Evolutionary conservation across 2,888 invertebrate species (phyloP).

Genomic region (Leuctra nigra): DNA sequence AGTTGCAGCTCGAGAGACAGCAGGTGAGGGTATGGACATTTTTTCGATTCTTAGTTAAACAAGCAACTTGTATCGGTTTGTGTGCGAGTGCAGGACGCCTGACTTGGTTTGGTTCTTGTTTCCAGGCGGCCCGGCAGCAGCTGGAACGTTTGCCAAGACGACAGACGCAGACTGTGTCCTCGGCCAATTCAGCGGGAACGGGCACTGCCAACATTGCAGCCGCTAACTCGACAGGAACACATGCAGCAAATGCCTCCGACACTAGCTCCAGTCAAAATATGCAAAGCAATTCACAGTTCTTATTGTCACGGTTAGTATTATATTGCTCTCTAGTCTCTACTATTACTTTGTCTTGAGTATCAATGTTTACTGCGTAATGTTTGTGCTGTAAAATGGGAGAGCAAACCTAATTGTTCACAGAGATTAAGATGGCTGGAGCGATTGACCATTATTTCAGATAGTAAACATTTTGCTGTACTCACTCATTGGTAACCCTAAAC

Average conservation of each 20-base stretch:
- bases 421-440: too few relatives aligned
- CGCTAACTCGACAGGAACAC: constrained; percentile 30
- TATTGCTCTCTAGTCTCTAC: too few relatives aligned
- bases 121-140: constrained; percentile 77
- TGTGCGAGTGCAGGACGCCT: not conserved
- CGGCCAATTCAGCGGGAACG: constrained; percentile 40
- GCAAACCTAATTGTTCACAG: too few relatives aligned
- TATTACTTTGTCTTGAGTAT: too few relatives aligned
- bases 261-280: constrained; percentile 36
- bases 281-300: constrained; percentile 40
- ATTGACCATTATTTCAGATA: too few relatives aligned
- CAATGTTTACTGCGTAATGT: too few relatives aligned
- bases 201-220: constrained; percentile 34
- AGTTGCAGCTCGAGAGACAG: constrained; percentile 83
- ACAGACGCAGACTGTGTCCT: constrained; percentile 58
- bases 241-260: constrained; percentile 30
- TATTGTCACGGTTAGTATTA: constrained; percentile 43
- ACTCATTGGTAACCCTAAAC: too few relatives aligned
- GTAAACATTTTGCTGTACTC: too few relatives aligned
- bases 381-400: too few relatives aligned
- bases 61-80: not conserved
- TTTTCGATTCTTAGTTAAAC: not conserved
- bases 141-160: constrained; percentile 83
- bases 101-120: constrained; percentile 12
- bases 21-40: constrained; percentile 56